A percentile compares a stretch with the other conserved stretches of the same genome.
Evolutionary conservation across 2,888 invertebrate species (phyloP).

Genomic region (Nymphalis urticae): DNA sequence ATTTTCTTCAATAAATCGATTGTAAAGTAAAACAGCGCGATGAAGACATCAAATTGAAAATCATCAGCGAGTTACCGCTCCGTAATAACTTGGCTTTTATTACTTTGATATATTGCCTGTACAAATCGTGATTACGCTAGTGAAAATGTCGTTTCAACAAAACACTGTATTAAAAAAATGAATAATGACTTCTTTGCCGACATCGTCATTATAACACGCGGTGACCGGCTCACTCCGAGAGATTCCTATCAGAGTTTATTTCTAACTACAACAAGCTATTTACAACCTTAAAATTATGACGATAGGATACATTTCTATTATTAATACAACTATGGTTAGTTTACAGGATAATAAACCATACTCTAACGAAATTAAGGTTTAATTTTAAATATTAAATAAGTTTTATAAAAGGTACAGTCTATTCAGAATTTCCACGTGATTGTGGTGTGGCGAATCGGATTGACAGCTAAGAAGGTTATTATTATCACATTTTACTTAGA

Average conservation of each 20-base stretch:
- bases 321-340: constrained; percentile 23
- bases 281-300: constrained; percentile 42
- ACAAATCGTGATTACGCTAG: constrained; percentile 78
- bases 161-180: constrained; percentile 81
- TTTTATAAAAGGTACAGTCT: constrained; percentile 50
- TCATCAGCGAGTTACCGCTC: constrained; percentile 61
- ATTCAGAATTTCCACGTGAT: constrained; percentile 66
- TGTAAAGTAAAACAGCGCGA: constrained; percentile 49
- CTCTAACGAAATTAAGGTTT: constrained; percentile 29
- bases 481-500: constrained; percentile 78
- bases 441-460: constrained; percentile 75
- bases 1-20: constrained; percentile 44
- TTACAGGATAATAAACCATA: constrained; percentile 55
- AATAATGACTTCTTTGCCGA: constrained; percentile 79
- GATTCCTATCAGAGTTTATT: constrained; percentile 68
- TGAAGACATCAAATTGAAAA: constrained; percentile 79
- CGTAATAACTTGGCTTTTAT: constrained; percentile 70
- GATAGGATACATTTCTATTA: constrained; percentile 44
- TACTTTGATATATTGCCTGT: constrained; percentile 75
- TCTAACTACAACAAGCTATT: constrained; percentile 38
- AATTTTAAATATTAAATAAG: constrained; percentile 44
- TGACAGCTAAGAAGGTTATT: constrained; percentile 78
- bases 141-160: constrained; percentile 81
- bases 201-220: constrained; percentile 74
- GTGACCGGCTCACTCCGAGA: constrained; percentile 64